Percentiles rank a stretch among this genome's conserved stretches.
Evolutionary conservation across 2,113 vertebrate species (phyloP).

Genomic region (Donacobius atricapilla): DNA sequence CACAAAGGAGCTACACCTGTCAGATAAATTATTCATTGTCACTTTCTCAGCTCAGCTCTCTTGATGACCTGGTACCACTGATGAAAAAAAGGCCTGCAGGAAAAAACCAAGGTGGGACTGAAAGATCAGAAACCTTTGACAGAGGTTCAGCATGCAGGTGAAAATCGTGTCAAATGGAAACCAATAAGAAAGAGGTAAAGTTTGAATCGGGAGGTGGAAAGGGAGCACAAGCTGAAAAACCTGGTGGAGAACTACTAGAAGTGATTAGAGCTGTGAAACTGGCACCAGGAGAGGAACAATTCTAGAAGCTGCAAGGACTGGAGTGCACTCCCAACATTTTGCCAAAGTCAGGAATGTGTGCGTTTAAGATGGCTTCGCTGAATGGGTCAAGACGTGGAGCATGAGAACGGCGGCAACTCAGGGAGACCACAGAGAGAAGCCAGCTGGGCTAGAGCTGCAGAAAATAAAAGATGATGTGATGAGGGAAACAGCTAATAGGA

Average conservation of each 20-base stretch:
- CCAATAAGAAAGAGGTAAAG: not conserved
- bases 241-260: not conserved
- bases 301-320: not conserved
- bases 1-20: not conserved
- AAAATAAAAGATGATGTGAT: conserved; percentile 27
- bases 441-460: not conserved
- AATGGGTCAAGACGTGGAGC: not conserved
- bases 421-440: not conserved
- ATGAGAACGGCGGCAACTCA: not conserved
- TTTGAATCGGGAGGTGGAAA: not conserved
- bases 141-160: not conserved
- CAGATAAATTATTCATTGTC: not conserved
- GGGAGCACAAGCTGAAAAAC: not conserved
- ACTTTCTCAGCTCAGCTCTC: not conserved
- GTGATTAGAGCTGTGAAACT: not conserved
- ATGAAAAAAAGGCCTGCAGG: not conserved
- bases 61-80: not conserved
- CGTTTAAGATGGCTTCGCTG: fast-evolving
- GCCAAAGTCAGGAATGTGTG: not conserved
- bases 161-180: not conserved
- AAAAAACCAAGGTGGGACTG: not conserved
- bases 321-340: not conserved
- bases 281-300: not conserved
- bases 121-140: not conserved
- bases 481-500: not conserved